These are phyloP conservation scores for Drosophila funebris DNA, from an alignment of 1,140 invertebrate species.

Conservation along the genomic window DNA sequence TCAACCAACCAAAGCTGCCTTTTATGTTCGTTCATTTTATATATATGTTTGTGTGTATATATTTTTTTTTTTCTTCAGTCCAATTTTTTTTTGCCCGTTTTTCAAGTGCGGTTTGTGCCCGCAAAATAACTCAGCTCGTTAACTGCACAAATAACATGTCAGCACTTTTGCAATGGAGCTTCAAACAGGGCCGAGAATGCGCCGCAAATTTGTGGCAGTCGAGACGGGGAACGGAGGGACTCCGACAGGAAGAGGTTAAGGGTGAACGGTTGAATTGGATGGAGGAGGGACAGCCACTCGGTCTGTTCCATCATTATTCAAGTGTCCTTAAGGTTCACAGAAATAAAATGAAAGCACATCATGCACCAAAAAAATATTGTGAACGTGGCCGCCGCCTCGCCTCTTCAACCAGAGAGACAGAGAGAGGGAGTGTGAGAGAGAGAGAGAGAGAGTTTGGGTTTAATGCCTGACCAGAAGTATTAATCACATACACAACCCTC, in stretches of 20 bases:
- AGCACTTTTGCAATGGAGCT: conserved; percentile 76
- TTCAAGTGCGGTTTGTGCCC: conserved; percentile 75
- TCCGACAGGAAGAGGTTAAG: not conserved
- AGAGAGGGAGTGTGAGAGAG: too few species aligned
- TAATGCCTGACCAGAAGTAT: conserved; percentile 53
- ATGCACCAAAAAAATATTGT: conserved; percentile 30
- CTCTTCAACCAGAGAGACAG: conserved; percentile 39
- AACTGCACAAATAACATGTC: conserved; percentile 81
- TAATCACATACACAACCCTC: conserved; percentile 41
- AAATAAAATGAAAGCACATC: conserved; percentile 47
- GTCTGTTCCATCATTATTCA: conserved; percentile 52
- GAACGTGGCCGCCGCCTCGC: conserved; percentile 7
- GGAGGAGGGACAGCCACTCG: not conserved
- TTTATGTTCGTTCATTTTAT: conserved; percentile 44
- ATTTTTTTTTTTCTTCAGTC: conserved; percentile 16
- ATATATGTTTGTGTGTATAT: conserved; percentile 24
- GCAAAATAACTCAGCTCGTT: conserved; percentile 78
- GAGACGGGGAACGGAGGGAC: conserved; percentile 23
- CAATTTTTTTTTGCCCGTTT: conserved; percentile 45
- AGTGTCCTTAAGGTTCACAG: conserved; percentile 48
- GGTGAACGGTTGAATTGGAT: not conserved
- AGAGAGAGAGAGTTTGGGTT: conserved; percentile 26
- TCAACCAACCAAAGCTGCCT: conserved; percentile 13
- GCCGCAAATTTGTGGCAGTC: conserved; percentile 67
- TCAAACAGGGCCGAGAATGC: conserved; percentile 57